Conservation (phyloP, 2,113 vertebrate species). For the Puffinus mauretanicus region DNA sequence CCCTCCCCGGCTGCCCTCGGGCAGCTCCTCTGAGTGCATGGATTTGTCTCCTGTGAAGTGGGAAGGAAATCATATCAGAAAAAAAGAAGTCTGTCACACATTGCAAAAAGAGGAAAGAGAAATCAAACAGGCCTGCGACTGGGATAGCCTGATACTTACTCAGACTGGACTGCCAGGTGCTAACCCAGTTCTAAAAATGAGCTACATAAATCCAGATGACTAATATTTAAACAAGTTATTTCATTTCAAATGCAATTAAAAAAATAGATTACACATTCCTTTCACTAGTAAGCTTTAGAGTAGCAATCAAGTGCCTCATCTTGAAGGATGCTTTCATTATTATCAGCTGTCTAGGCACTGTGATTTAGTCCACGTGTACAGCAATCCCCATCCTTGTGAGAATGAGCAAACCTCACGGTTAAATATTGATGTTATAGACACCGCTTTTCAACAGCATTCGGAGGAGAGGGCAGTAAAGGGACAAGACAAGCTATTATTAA, state of each 20-base stretch:
- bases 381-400: background rate
- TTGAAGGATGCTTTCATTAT: slow-evolving; percentile 28
- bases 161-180: slow-evolving; percentile 28
- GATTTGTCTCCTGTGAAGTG: background rate
- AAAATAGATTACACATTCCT: slow-evolving; percentile 8
- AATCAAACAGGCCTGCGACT: background rate
- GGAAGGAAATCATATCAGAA: background rate
- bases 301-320: slow-evolving; percentile 15
- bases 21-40: background rate
- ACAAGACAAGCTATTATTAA: background rate
- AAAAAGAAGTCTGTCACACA: background rate
- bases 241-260: slow-evolving; percentile 22
- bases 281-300: slow-evolving; percentile 1
- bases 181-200: slow-evolving; percentile 27
- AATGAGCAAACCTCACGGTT: background rate
- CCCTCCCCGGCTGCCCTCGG: background rate
- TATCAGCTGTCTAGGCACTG: slow-evolving; percentile 22
- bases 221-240: slow-evolving; percentile 35
- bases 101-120: background rate
- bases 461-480: background rate
- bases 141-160: slow-evolving; percentile 13
- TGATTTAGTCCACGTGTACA: slow-evolving; percentile 1
- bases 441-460: background rate
- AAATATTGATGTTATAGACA: slow-evolving; percentile 37
- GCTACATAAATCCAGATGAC: slow-evolving; percentile 23